Base-by-base conservation (phyloP, 2,113 vertebrate genomes). In the Dasyprocta punctata region DNA sequence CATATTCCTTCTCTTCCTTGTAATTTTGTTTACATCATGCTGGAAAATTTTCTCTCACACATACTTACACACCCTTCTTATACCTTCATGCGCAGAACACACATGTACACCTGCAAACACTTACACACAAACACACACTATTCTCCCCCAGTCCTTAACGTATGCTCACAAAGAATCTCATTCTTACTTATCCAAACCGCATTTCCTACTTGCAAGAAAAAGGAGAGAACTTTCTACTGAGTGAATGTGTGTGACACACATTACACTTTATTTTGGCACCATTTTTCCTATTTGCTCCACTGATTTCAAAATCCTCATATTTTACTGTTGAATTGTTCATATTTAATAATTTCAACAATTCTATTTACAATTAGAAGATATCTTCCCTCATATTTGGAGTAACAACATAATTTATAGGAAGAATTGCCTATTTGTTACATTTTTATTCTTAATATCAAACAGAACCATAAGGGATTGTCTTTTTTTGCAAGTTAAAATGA, bases 401-500 rank as follows among this genome's bases (percentile, higher is more conserved):
- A 24, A 41, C 78, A 19, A 73, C 26, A 24, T 75, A 65, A 73
- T 33, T 80, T 67, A 54, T 16, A 81, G 30, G 20, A 22, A 47
- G 4, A 3, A 7, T 49, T 83, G 71, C 33, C 44, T 71, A 6
- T 92, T 77, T 91, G 84, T 67, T 90, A 87, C 38, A 73, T 22
- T 7, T 67, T 89, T 16, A 69, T 30, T 82, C 19, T 63, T 81
- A 8, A n/a, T 49, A 73, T 56, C 49, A 82, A 90, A 75, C 9
- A 90, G 47, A 96, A 61, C 16, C 8, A 16, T 90, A 73, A 83
- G 17, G 54, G 75, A 49, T 12, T 26, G 49, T 17, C 38, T 75
- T 77, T 94, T 94, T 85, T 80, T 69, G 1, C 58, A 89, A 28
- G 44, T 90, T 69, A 95, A 90, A 89, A 26, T 86, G 44, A 20